phyloP scores from a whole-genome alignment of 2,797 vertebrate species.

The Limnodromus scolopaceus region DNA sequence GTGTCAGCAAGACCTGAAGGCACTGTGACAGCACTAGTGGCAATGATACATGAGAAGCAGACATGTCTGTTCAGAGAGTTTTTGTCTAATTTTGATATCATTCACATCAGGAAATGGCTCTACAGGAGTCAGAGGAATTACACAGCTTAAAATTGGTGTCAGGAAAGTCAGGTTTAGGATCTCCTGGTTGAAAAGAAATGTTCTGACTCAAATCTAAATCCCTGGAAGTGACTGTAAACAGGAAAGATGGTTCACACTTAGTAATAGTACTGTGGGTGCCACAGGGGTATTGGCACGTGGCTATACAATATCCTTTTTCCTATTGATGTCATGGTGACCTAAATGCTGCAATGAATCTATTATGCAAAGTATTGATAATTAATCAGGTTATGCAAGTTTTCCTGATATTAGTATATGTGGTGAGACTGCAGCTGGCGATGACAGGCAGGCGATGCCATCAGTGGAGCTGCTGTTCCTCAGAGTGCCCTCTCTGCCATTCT shows the following conservation, averaged over 20 bases:
- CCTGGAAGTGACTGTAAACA: background rate
- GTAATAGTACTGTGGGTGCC: background rate
- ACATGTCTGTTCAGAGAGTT: background rate
- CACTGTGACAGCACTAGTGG: background rate
- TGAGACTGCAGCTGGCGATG: background rate
- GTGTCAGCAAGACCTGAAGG: background rate
- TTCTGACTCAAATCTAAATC: background rate
- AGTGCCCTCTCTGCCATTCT: background rate
- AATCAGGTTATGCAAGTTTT: background rate
- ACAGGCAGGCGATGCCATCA: background rate
- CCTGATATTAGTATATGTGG: background rate
- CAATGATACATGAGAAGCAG: background rate
- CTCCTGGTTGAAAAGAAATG: background rate
- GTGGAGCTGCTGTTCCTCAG: background rate
- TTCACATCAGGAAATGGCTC: background rate
- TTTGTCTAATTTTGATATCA: background rate
- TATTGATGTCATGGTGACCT: background rate
- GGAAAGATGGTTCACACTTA: background rate
- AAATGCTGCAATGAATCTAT: background rate
- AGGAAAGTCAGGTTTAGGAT: background rate
- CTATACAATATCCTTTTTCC: background rate
- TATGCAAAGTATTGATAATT: background rate
- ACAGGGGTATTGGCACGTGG: background rate
- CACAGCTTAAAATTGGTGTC: background rate
- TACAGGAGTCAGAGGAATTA: background rate